These are phyloP conservation scores for Limosa lapponica DNA, from an alignment of 2,797 vertebrate species.

Conservation along the genomic window DNA sequence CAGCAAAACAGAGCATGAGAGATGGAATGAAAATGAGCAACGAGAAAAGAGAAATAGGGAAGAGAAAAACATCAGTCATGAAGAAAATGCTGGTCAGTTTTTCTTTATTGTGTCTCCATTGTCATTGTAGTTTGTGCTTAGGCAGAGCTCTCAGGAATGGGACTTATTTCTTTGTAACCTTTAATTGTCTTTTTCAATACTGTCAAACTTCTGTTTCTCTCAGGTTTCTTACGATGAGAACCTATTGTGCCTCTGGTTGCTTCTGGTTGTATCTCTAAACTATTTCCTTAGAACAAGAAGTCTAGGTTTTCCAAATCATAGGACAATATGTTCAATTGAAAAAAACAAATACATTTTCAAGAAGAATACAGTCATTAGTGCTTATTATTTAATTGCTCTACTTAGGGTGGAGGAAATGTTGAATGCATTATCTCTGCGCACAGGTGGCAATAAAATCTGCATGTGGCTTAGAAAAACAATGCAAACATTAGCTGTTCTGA, in stretches of 20 bases:
- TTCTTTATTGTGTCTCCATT: neutral
- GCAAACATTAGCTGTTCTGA: neutral
- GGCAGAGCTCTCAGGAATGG: neutral
- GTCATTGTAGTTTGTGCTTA: neutral
- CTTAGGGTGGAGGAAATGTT: neutral
- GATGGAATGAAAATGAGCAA: neutral
- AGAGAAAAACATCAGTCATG: neutral
- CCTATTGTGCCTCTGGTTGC: neutral
- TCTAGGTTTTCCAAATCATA: neutral
- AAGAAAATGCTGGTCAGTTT: neutral
- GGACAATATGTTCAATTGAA: neutral
- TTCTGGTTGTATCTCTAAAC: neutral
- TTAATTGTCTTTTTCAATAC: neutral
- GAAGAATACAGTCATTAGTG: neutral
- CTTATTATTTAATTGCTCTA: neutral
- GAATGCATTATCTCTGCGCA: neutral
- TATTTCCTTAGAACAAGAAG: neutral
- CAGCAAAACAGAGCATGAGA: neutral
- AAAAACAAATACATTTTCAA: neutral
- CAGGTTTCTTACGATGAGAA: neutral
- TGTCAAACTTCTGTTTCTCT: neutral
- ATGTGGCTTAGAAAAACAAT: neutral
- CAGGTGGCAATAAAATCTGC: neutral
- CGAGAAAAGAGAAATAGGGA: neutral
- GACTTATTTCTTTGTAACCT: neutral